A percentile compares a stretch with the other conserved stretches of the same genome.
These are phyloP conservation scores for Caenorhabditis virilis DNA, from an alignment of 2,888 invertebrate genomes.

Conservation along the genomic window DNA sequence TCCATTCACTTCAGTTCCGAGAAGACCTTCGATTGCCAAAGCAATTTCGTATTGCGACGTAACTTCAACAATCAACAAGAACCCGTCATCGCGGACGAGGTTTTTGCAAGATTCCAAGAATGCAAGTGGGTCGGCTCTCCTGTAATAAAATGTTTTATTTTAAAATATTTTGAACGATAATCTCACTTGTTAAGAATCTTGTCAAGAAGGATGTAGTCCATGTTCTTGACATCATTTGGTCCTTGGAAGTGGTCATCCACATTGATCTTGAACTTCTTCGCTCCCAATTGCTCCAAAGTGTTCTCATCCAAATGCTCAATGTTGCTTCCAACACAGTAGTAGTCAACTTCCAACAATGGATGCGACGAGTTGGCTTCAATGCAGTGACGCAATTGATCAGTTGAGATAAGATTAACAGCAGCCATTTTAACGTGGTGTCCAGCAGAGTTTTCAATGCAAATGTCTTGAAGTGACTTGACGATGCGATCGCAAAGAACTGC, in stretches of 20 bases:
- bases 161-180: not conserved
- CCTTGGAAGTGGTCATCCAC: conserved; percentile 53
- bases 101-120: conserved; percentile 58
- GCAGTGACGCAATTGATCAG: conserved; percentile 59
- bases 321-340: conserved; percentile 29
- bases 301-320: conserved; percentile 66
- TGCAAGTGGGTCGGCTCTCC: conserved; percentile 58
- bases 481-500: conserved; percentile 59
- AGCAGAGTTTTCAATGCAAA: conserved; percentile 68
- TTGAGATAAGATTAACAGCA: conserved; percentile 61
- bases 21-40: conserved; percentile 51
- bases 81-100: conserved; percentile 69
- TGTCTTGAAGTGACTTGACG: conserved; percentile 64
- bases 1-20: conserved; percentile 48
- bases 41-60: conserved; percentile 68
- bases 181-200: conserved; percentile 55
- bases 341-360: conserved; percentile 62
- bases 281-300: conserved; percentile 62
- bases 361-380: conserved; percentile 61
- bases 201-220: conserved; percentile 65
- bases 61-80: conserved; percentile 70
- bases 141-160: conserved; percentile 16
- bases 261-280: conserved; percentile 49
- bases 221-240: conserved; percentile 59
- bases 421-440: conserved; percentile 62